Evolutionary conservation across 2,888 invertebrate genomes (phyloP).

Genomic region (Pogonocherus hispidulus): DNA sequence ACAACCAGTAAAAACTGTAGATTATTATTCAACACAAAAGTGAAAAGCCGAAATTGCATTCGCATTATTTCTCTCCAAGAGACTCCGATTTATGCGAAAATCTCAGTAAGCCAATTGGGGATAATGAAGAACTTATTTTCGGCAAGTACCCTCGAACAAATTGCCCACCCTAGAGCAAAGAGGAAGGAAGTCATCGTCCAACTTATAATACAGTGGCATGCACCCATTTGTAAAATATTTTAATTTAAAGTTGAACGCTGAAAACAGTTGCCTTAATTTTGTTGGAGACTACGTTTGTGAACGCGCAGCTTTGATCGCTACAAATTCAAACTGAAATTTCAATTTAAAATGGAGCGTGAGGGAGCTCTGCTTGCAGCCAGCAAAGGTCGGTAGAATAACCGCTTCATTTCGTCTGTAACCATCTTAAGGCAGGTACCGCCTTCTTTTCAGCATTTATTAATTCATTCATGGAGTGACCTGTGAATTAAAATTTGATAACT

Average conservation of each 20-base stretch:
- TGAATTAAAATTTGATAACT: background rate
- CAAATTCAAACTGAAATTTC: slow-evolving; percentile 65
- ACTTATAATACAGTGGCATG: slow-evolving; percentile 41
- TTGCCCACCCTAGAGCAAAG: background rate
- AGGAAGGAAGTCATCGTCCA: slow-evolving; percentile 3
- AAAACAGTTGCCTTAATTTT: slow-evolving; percentile 53
- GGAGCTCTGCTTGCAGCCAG: slow-evolving; percentile 35
- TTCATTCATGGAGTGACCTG: background rate
- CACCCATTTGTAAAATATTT: slow-evolving; percentile 54
- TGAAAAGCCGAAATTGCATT: too few species aligned
- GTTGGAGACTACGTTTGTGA: slow-evolving; percentile 48
- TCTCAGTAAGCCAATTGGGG: background rate
- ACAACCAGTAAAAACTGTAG: too few species aligned
- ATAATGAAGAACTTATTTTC: slow-evolving; percentile 4
- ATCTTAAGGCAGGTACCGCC: slow-evolving; percentile 3
- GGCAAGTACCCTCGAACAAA: background rate
- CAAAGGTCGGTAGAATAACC: slow-evolving; percentile 49
- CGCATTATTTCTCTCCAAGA: too few species aligned
- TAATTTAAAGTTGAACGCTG: slow-evolving; percentile 53
- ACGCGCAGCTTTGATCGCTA: slow-evolving; percentile 62
- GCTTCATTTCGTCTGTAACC: slow-evolving; percentile 55
- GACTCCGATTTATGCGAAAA: background rate
- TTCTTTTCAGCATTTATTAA: slow-evolving; percentile 8
- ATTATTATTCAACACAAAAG: too few species aligned
- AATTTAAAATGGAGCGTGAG: slow-evolving; percentile 64